A percentile compares a stretch with the other conserved stretches of the same genome.
phyloP scores from a whole-genome alignment of 2,113 vertebrate genomes.

The Chaenogobius annularis region DNA sequence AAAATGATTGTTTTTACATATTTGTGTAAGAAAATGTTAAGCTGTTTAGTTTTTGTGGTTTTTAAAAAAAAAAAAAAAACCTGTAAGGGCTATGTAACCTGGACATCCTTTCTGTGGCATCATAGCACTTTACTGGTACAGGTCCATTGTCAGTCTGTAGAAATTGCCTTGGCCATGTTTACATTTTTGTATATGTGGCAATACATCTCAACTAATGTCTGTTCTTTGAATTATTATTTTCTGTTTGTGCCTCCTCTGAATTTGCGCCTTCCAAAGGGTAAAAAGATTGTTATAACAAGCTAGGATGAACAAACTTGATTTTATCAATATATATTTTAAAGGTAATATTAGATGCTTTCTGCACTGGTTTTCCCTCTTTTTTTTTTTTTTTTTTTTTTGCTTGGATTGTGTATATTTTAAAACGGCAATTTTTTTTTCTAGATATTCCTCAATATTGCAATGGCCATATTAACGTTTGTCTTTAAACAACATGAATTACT shows the following conservation, averaged over 20 bases:
- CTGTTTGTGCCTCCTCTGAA: conserved; percentile 35
- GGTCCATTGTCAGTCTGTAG: conserved; percentile 51
- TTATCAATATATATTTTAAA: conserved; percentile 25
- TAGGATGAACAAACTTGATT: not conserved
- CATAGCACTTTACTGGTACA: conserved; percentile 80
- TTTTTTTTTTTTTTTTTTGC: conserved; percentile 18
- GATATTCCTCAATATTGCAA: conserved; percentile 52
- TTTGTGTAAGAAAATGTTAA: conserved; percentile 12
- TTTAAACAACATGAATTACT: conserved; percentile 32
- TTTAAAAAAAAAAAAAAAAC: too few relatives aligned
- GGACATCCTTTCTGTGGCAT: conserved; percentile 64
- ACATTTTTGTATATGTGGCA: conserved; percentile 75
- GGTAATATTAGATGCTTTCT: conserved; percentile 28
- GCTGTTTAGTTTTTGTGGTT: conserved; percentile 34
- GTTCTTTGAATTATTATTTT: conserved; percentile 44
- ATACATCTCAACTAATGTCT: conserved; percentile 37
- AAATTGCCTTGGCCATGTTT: conserved; percentile 58
- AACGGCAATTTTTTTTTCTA: conserved; percentile 28
- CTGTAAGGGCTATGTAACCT: conserved; percentile 37
- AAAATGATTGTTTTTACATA: conserved; percentile 49
- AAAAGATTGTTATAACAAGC: conserved; percentile 33
- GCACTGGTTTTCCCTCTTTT: conserved; percentile 9
- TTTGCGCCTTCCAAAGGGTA: conserved; percentile 19
- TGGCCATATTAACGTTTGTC: conserved; percentile 26
- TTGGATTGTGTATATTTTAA: conserved; percentile 45